phyloP scores from a whole-genome alignment of 1,140 invertebrate species.

The Scaptomyza graminum region DNA sequence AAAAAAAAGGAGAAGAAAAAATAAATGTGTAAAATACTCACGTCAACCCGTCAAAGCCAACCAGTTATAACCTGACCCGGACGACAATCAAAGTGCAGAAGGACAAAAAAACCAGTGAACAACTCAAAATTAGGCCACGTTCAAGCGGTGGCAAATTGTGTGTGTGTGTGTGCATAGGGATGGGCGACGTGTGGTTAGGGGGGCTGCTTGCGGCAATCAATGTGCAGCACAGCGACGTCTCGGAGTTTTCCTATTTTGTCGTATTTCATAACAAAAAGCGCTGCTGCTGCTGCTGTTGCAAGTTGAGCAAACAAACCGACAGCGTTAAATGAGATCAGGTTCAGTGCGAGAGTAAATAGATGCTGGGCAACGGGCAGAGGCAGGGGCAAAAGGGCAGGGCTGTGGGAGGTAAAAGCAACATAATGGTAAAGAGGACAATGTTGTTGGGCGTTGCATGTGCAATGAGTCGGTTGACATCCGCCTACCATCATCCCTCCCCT shows the following conservation, averaged over 20 bases:
- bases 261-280: constrained; percentile 64
- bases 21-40: constrained; percentile 9
- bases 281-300: constrained; percentile 38
- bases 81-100: constrained; percentile 34
- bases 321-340: constrained; percentile 73
- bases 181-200: not conserved
- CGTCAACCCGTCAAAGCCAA: constrained; percentile 54
- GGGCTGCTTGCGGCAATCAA: constrained; percentile 48
- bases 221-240: constrained; percentile 51
- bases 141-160: constrained; percentile 52
- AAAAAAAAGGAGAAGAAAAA: constrained; percentile 15
- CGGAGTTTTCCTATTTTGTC: constrained; percentile 44
- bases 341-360: constrained; percentile 34
- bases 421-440: constrained; percentile 29
- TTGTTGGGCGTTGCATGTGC: constrained; percentile 53
- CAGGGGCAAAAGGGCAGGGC: not conserved
- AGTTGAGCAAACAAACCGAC: constrained; percentile 62
- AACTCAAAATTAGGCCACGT: constrained; percentile 64
- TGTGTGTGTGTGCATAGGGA: constrained; percentile 5
- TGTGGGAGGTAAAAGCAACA: not conserved
- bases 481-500: not conserved
- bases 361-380: not conserved
- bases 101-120: constrained; percentile 38
- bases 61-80: constrained; percentile 46
- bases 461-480: constrained; percentile 33